Conservation (phyloP, 2,888 invertebrate genomes). For the Emmelina monodactyla region DNA sequence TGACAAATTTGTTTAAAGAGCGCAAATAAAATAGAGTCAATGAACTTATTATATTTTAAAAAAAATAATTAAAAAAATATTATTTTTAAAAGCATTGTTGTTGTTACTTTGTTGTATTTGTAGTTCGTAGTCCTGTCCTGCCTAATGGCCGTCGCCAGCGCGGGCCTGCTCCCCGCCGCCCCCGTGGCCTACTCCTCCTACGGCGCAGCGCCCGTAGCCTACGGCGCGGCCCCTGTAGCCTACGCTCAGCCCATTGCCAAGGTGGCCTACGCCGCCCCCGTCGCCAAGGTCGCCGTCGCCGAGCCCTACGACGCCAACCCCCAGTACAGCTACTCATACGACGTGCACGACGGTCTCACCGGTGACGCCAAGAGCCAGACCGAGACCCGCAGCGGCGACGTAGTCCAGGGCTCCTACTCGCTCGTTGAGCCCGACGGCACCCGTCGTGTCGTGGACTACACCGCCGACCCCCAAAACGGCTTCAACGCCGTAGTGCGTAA, state of each 20-base stretch:
- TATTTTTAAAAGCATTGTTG: too few species aligned
- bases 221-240: conserved; percentile 40
- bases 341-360: conserved; percentile 47
- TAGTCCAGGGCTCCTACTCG: conserved; percentile 42
- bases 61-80: too few species aligned
- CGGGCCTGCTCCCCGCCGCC: conserved; percentile 26
- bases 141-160: conserved; percentile 34
- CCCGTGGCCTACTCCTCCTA: conserved; percentile 1
- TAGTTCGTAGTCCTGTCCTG: conserved; percentile 41
- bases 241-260: conserved; percentile 52
- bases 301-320: conserved; percentile 19
- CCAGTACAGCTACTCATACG: conserved; percentile 34
- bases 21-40: too few species aligned
- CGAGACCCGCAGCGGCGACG: conserved; percentile 29
- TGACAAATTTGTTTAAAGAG: too few species aligned
- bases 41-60: too few species aligned
- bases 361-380: conserved; percentile 41
- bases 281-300: conserved; percentile 22
- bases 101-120: too few species aligned
- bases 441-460: conserved; percentile 43
- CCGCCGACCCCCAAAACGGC: conserved; percentile 42
- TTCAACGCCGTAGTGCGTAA: conserved; percentile 7
- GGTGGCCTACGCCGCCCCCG: conserved; percentile 21
- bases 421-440: conserved; percentile 50
- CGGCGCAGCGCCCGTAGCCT: too few species aligned